phyloP scores from a whole-genome alignment of 1,140 invertebrate genomes.

The Lasioglossum baleicum region DNA sequence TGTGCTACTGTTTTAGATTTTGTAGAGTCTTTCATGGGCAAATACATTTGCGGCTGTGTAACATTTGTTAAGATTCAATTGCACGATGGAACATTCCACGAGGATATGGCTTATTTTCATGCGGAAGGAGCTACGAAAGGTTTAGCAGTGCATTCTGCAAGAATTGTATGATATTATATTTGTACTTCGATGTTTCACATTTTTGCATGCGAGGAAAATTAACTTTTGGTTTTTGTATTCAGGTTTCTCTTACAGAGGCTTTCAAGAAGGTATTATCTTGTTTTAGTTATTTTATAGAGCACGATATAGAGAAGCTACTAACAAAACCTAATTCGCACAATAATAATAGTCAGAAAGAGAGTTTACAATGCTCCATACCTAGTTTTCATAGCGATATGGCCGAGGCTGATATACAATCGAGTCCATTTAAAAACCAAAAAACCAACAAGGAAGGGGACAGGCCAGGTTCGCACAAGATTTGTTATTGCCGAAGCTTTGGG shows the following conservation, averaged over 20 bases:
- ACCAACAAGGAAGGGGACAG: background rate
- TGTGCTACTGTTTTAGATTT: conserved; percentile 31
- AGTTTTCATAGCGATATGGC: background rate
- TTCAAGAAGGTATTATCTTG: conserved; percentile 38
- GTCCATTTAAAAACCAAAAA: background rate
- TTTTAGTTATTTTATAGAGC: conserved; percentile 26
- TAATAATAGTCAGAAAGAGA: background rate
- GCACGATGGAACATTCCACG: conserved; percentile 65
- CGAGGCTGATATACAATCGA: background rate
- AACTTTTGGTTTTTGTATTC: background rate
- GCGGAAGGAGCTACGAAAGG: conserved; percentile 62
- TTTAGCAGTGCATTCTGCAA: conserved; percentile 60
- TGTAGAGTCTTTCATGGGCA: conserved; percentile 31
- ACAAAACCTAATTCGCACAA: background rate
- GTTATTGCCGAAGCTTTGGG: background rate
- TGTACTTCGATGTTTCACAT: background rate
- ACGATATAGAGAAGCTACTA: conserved; percentile 10
- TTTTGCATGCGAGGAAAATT: background rate
- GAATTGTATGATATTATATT: conserved; percentile 52
- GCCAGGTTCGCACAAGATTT: conserved; percentile 9
- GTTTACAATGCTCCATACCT: background rate
- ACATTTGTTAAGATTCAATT: conserved; percentile 54
- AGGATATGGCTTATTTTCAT: conserved; percentile 66
- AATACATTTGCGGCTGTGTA: conserved; percentile 36
- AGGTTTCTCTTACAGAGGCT: conserved; percentile 44